These are phyloP conservation scores for Ptychoptera contaminata DNA, from an alignment of 2,888 invertebrate genomes.

Conservation along the genomic window DNA sequence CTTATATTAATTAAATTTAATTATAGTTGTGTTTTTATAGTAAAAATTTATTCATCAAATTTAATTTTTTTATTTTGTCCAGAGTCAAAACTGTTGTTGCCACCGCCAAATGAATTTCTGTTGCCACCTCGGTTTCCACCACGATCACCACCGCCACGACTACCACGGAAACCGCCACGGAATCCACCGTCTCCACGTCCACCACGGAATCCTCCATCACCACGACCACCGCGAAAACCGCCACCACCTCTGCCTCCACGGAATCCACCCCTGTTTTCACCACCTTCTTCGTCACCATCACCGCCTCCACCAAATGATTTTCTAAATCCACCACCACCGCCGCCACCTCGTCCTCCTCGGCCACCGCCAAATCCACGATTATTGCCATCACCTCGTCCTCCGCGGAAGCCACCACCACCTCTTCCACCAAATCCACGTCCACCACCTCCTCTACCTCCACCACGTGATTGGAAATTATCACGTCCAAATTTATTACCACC, in stretches of 20 bases:
- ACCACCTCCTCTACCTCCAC: slow-evolving; percentile 14
- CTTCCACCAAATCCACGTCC: slow-evolving; percentile 12
- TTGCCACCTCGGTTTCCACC: slow-evolving; percentile 18
- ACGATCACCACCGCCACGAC: slow-evolving; percentile 17
- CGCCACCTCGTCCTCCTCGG: slow-evolving; percentile 16
- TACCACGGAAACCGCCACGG: slow-evolving; percentile 13
- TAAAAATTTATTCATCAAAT: slow-evolving; percentile 22
- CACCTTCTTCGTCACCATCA: slow-evolving; percentile 26
- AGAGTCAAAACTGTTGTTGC: slow-evolving; percentile 43
- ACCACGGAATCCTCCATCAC: slow-evolving; percentile 15
- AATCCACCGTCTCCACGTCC: slow-evolving; percentile 12
- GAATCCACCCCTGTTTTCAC: slow-evolving; percentile 17
- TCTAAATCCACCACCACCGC: slow-evolving; percentile 24
- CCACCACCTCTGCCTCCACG: slow-evolving; percentile 23
- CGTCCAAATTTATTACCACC: slow-evolving; percentile 10
- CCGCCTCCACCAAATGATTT: slow-evolving; percentile 25
- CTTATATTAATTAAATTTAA: too few species aligned
- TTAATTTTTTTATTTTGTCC: slow-evolving; percentile 26
- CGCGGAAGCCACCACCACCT: slow-evolving; percentile 14
- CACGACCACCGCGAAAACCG: slow-evolving; percentile 18
- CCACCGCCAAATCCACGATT: slow-evolving; percentile 16
- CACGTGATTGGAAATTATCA: slow-evolving; percentile 23
- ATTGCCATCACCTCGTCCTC: slow-evolving; percentile 14
- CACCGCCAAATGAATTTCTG: slow-evolving; percentile 32
- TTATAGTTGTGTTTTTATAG: background rate